phyloP scores from a whole-genome alignment of 2,113 vertebrate species.

The Cyrtonyx montezumae region DNA sequence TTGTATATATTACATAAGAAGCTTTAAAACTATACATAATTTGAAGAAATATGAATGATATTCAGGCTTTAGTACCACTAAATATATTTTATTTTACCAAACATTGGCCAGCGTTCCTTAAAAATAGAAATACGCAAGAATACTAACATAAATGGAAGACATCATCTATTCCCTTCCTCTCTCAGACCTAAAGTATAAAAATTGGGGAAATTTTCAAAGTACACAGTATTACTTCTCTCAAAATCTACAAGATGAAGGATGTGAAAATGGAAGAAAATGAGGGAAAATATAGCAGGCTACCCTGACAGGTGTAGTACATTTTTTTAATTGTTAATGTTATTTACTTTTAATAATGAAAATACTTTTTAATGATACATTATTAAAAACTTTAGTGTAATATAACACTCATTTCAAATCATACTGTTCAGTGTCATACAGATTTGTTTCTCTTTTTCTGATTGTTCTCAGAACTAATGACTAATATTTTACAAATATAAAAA shows the following conservation, averaged over 20 bases:
- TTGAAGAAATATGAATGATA: not conserved
- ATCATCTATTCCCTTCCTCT: not conserved
- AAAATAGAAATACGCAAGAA: not conserved
- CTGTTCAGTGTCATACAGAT: not conserved
- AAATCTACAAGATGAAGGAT: rapidly evolving
- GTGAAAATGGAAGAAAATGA: not conserved
- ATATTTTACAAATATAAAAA: not conserved
- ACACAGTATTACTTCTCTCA: not conserved
- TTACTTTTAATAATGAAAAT: not conserved
- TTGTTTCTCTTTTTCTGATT: not conserved
- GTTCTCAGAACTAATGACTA: not conserved
- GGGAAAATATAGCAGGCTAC: not conserved
- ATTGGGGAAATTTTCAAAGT: not conserved
- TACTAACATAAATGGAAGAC: not conserved
- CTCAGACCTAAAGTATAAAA: not conserved
- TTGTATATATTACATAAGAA: not conserved
- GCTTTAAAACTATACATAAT: not conserved
- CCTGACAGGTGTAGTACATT: not conserved
- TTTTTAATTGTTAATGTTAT: not conserved
- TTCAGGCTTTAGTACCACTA: not conserved
- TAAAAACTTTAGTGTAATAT: not conserved
- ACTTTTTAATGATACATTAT: not conserved
- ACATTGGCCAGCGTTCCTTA: not conserved
- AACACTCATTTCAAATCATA: not conserved
- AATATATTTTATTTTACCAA: not conserved